Evolutionary conservation across 2,113 vertebrate genomes (phyloP).

Genomic region (Drymodes brunneopygia): DNA sequence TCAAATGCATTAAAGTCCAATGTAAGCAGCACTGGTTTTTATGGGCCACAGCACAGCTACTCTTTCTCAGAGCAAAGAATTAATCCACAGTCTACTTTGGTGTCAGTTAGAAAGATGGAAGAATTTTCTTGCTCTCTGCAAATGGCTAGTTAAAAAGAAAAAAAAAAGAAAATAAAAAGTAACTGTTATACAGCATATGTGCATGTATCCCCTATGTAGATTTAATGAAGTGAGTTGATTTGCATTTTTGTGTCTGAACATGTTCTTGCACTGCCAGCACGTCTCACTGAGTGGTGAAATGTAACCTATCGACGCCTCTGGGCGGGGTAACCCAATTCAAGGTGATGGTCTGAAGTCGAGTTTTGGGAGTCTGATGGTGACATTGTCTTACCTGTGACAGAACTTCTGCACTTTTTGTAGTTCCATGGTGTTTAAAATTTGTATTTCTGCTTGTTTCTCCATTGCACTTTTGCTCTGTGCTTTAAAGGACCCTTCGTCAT

Average conservation of each 20-base stretch:
- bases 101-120: not conserved
- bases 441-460: not conserved
- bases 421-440: not conserved
- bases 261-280: not conserved
- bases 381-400: not conserved
- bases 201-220: not conserved
- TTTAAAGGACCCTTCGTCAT: not conserved
- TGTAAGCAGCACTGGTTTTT: not conserved
- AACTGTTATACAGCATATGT: not conserved
- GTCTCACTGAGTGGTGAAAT: not conserved
- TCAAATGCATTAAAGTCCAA: not conserved
- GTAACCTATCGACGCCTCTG: not conserved
- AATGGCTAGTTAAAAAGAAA: not conserved
- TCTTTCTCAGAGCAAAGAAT: not conserved
- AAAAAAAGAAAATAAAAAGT: not conserved
- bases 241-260: constrained; percentile 1
- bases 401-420: not conserved
- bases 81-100: not conserved
- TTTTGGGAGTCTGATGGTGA: not conserved
- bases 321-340: not conserved
- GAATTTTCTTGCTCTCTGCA: not conserved
- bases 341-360: not conserved
- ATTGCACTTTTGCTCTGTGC: not conserved
- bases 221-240: not conserved
- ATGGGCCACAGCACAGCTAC: not conserved